Evolutionary conservation across 2,113 vertebrate species (phyloP).

Genomic region (Pleuronectes platessa): DNA sequence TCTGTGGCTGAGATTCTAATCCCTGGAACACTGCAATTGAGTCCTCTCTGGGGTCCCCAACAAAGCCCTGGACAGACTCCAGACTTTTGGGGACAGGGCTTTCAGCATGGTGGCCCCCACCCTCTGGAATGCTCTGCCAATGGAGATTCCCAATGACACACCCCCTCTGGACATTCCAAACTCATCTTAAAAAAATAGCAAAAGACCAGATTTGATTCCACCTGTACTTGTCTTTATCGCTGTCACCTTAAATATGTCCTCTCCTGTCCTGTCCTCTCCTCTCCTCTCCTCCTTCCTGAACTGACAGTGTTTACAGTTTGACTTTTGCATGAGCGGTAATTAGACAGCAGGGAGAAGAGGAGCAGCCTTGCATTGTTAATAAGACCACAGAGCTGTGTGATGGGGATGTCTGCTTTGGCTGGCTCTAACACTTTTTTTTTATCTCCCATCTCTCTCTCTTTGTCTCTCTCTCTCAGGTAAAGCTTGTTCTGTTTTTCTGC

Average conservation of each 20-base stretch:
- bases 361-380: constrained; percentile 32
- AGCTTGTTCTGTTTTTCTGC: constrained; percentile 36
- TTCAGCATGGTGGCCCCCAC: no score
- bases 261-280: not conserved
- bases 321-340: constrained; percentile 35
- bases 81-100: no score
- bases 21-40: no score
- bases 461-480: constrained; percentile 33
- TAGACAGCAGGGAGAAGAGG: constrained; percentile 32
- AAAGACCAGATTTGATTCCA: no score
- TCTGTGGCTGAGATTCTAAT: no score
- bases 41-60: no score
- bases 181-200: not conserved
- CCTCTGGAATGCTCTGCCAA: no score
- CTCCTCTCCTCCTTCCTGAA: not conserved
- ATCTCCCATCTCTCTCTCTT: not conserved
- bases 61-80: no score
- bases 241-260: no score
- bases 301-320: constrained; percentile 35
- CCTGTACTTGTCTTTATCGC: no score
- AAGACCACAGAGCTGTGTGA: constrained; percentile 33
- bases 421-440: constrained; percentile 30
- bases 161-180: no score
- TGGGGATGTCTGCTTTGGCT: constrained; percentile 18
- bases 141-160: no score